Evolutionary conservation across 2,888 invertebrate species (phyloP), one percentile per base, ranked within the genome.

Genomic region (Drosophila prostipennis): DNA sequence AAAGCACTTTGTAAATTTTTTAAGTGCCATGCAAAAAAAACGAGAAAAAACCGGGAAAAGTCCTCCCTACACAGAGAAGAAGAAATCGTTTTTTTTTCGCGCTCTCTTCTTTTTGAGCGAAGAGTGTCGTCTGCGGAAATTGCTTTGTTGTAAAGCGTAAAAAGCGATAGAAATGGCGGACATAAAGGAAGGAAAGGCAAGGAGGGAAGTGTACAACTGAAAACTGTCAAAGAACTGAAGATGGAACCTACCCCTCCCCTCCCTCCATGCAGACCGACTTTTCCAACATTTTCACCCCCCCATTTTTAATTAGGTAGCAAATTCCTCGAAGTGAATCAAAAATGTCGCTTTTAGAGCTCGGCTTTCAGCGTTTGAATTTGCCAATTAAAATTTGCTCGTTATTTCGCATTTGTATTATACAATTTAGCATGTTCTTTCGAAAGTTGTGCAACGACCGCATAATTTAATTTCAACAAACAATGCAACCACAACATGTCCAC

Each of bases 1-100:
- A 82, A 81, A 82, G 84, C 84, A 82, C 82, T 82, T 82, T 81
- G 77, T 76, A 81, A 68, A 77, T 81, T 84, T 79, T 82, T 83
- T 84, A 82, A 82, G 82, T 82, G 82, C 77, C 84, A 77, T 71
- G 76, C 74, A 80, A 82, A 70, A 36, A 34, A 42, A 34, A 29
- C 10, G n/a, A 14, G n/a, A 43, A 59, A 37, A 37, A 49, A 43
- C 8, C 16, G 45, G 10, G 23, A n/a, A 58, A 43, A 23, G 61
- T 52, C 26, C 37, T 32, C 26, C 32, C 23, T 23, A 10, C 23
- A 34, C 60, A 43, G 23, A 51, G 32, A 10, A 60, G 60, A 32
- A 45, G 19, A 45, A 45, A 29, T 43, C 36, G 16, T 53, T 59
- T 51, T 58, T 58, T 32, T 19, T 19, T 2, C 52, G 45, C 45